Evolutionary conservation across 1,140 invertebrate species (phyloP), one percentile per base, ranked within the genome.

Genomic region (Hyles vespertilio): DNA sequence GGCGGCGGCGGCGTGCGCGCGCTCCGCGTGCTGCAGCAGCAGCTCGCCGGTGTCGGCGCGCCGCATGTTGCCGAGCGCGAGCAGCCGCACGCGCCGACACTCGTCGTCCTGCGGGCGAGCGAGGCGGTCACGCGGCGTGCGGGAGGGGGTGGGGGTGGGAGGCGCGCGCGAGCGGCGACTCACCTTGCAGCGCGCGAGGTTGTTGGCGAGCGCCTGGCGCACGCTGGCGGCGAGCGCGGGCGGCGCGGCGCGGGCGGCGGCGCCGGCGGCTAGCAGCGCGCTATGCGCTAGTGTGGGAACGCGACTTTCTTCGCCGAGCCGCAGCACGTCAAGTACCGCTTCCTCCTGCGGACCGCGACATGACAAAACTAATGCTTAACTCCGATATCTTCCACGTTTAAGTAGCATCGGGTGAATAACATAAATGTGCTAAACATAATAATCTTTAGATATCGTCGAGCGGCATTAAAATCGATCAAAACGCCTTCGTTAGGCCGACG

Each of bases 31-130:
- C 56, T 61, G 55, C 55, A 79, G 66, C 50, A 80, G 58, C 65
- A 66, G 47, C 45, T 72, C 74, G 8, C 51, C 62, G 11, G 67
- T 59, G 63, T 74, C 73, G 2, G 48, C 58, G 62, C 69, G 65
- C 43, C 59, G 65, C 69, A 79, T 62, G 68, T 80, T 76, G 55
- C 59, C 79, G 8, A 79, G 74, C 55, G 79, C 79, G 2, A 32
- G 59, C 22, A 76, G 45, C 4, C 67, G 63, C 59, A 62, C 54
- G 7, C 45, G 51, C 10, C 62, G 58, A 33, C 78, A 78, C 48
- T 55, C 59, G 22, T 71, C 76, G 48, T 77, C 69, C 70, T 76
- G 56, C 43, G 40, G 4, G 8, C 36, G 36, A 40, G 8, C 36
- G 36, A 40, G 36, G 8, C 8, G 8, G 8, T 40, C 36, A 40